Conservation (phyloP, 2,113 vertebrate species). For the Lophius piscatorius region DNA sequence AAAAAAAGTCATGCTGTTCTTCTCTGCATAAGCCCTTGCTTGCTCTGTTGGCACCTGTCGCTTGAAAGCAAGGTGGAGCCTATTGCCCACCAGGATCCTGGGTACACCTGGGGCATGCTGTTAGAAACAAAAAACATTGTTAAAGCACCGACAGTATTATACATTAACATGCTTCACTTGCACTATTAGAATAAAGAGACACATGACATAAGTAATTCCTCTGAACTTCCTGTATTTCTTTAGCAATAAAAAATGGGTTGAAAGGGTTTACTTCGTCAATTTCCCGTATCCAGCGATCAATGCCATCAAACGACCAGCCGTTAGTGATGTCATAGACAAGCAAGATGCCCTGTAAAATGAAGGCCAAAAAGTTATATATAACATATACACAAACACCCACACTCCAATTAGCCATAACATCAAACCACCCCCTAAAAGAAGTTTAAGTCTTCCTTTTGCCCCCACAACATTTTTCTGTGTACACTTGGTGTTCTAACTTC, state of each 20-base stretch:
- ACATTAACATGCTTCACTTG: not conserved
- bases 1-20: slow-evolving; percentile 98
- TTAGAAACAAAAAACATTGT: not conserved
- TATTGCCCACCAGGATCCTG: slow-evolving; percentile 95
- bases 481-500: too few relatives aligned
- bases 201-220: not conserved
- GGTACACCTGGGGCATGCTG: slow-evolving; percentile 97
- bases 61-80: slow-evolving; percentile 96
- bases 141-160: not conserved
- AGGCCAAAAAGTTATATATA: not conserved
- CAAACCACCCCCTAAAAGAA: too few relatives aligned
- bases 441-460: too few relatives aligned
- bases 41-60: slow-evolving; percentile 96
- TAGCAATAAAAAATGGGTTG: not conserved
- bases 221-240: not conserved
- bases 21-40: slow-evolving; percentile 93
- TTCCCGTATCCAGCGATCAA: slow-evolving; percentile 98
- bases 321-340: slow-evolving; percentile 99
- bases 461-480: too few relatives aligned
- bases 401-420: too few relatives aligned
- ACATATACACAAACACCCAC: too few relatives aligned
- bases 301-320: slow-evolving; percentile 97
- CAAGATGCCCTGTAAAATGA: slow-evolving; percentile 89
- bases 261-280: slow-evolving; percentile 90
- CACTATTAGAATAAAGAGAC: too few relatives aligned